These are phyloP conservation scores for Nymphalis c-album DNA, from an alignment of 2,888 invertebrate genomes.

Conservation along the genomic window DNA sequence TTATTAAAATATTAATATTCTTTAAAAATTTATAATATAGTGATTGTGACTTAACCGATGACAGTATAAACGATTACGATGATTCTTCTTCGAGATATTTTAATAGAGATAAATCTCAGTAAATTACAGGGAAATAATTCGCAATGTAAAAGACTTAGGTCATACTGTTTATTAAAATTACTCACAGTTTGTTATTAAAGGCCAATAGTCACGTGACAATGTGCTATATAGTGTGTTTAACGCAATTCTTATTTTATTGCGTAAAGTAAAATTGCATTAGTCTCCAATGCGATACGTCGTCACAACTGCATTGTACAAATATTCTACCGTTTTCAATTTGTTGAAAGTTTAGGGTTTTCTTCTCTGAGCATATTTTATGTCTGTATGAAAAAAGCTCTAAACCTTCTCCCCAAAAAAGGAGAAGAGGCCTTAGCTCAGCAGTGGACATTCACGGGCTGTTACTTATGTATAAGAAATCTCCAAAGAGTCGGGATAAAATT, in stretches of 20 bases:
- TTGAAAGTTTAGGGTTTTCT: too few relatives aligned
- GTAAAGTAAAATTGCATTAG: too few relatives aligned
- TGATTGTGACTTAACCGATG: neutral
- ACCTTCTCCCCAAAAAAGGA: too few relatives aligned
- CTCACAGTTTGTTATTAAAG: neutral
- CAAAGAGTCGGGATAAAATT: too few relatives aligned
- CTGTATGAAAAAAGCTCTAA: too few relatives aligned
- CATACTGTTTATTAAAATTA: constrained; percentile 5
- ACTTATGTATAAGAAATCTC: too few relatives aligned
- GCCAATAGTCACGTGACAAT: neutral
- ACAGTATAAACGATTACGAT: neutral
- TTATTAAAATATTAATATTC: neutral
- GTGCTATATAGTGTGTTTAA: neutral
- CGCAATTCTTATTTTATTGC: neutral
- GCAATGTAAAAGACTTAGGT: neutral
- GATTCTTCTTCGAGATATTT: constrained; percentile 7
- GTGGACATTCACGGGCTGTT: too few relatives aligned
- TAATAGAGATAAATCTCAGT: constrained; percentile 7
- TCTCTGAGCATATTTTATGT: too few relatives aligned
- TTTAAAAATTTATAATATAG: neutral
- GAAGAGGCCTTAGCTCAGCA: too few relatives aligned
- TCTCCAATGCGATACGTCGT: too few relatives aligned
- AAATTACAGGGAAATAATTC: constrained; percentile 8
- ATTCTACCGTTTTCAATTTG: too few relatives aligned
- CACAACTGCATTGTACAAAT: too few relatives aligned